Percentiles rank a stretch among this genome's conserved stretches.
Conservation (phyloP, 1,140 invertebrate species). For the Chelonus insularis region DNA sequence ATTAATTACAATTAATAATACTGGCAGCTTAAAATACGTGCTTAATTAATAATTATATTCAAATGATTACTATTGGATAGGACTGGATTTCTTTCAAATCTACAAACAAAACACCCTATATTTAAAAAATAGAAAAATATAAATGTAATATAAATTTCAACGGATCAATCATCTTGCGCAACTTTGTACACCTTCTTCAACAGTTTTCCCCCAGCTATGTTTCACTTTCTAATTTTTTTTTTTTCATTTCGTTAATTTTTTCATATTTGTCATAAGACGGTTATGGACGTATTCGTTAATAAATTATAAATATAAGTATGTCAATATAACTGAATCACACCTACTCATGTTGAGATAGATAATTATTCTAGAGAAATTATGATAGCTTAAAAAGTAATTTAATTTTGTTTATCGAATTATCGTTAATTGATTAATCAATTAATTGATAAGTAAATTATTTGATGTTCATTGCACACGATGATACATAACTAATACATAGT, state of each 20-base stretch:
- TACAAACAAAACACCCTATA: constrained; percentile 17
- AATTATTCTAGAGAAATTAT: too few species aligned
- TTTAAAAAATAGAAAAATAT: constrained; percentile 29
- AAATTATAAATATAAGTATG: constrained; percentile 9
- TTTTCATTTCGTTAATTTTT: constrained; percentile 2
- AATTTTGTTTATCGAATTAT: too few species aligned
- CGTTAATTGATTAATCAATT: constrained; percentile 2
- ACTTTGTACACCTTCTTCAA: neutral
- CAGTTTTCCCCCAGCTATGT: neutral
- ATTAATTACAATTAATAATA: constrained; percentile 56
- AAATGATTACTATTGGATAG: neutral
- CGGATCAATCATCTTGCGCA: neutral
- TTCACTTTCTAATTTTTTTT: neutral
- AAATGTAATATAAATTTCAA: constrained; percentile 26
- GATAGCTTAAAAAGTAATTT: too few species aligned
- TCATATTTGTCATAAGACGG: neutral
- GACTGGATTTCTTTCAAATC: neutral
- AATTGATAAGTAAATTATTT: neutral
- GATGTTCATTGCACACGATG: neutral
- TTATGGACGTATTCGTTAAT: constrained; percentile 20
- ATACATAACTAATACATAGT: constrained; percentile 7
- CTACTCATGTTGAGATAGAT: too few species aligned
- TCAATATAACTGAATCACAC: too few species aligned
- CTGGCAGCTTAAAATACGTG: constrained; percentile 50
- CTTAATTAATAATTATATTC: neutral